Evolutionary conservation across 2,888 invertebrate species (phyloP).

Genomic region (Cephus sareptanus): DNA sequence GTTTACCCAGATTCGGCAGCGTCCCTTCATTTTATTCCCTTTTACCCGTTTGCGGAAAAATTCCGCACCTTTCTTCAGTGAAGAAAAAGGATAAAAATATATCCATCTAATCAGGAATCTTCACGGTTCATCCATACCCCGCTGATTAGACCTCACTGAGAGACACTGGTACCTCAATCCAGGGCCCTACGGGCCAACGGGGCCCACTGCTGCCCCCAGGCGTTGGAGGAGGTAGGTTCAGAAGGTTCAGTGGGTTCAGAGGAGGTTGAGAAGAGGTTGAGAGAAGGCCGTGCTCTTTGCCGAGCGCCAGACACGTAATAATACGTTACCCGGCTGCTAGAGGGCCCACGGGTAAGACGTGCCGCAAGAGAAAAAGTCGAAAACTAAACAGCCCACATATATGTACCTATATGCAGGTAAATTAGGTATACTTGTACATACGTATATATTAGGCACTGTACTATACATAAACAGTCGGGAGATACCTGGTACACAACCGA

Average conservation of each 20-base stretch:
- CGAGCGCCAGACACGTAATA: constrained; percentile 61
- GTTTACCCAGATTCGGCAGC: neutral
- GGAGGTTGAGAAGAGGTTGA: neutral
- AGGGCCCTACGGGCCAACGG: neutral
- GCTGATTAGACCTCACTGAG: neutral
- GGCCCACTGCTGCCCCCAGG: neutral
- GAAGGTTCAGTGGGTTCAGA: neutral
- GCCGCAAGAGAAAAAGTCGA: constrained; percentile 53
- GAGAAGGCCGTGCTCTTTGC: constrained; percentile 5
- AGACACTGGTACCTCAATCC: neutral
- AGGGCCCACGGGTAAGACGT: constrained; percentile 35
- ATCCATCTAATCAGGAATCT: neutral
- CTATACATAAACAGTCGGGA: constrained; percentile 46
- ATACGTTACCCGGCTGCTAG: constrained; percentile 52
- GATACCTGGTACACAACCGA: constrained; percentile 50
- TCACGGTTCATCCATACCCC: neutral
- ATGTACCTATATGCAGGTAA: constrained; percentile 8
- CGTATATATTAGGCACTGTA: neutral
- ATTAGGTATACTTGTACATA: neutral
- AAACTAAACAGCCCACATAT: constrained; percentile 53
- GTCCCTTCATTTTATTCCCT: neutral
- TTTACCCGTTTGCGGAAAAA: neutral
- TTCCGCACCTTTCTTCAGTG: neutral
- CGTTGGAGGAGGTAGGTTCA: neutral
- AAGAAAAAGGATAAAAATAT: neutral